phyloP scores from a whole-genome alignment of 2,888 invertebrate genomes.

The Drosophila nr. fundita region DNA sequence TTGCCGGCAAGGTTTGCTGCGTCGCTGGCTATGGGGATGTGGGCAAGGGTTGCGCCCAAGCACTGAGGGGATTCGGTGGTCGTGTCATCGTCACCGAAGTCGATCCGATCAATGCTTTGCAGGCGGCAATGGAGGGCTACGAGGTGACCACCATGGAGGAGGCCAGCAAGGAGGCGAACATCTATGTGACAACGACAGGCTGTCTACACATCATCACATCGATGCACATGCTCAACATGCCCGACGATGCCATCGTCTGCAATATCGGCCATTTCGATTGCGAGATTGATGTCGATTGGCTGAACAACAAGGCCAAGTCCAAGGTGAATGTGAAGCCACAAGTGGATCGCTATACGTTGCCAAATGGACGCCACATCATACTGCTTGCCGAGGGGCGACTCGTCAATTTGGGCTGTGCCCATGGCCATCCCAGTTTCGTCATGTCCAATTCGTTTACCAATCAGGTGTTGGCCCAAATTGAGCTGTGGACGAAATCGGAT shows the following conservation, averaged over 20 bases:
- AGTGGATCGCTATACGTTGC: slow-evolving; percentile 96
- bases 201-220: slow-evolving; percentile 95
- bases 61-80: slow-evolving; percentile 97
- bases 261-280: slow-evolving; percentile 99
- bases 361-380: slow-evolving; percentile 96
- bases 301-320: slow-evolving; percentile 94
- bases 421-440: slow-evolving; percentile 99
- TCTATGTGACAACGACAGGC: slow-evolving; percentile 99
- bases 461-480: slow-evolving; percentile 99
- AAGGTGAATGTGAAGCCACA: slow-evolving; percentile 98
- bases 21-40: slow-evolving; percentile 99
- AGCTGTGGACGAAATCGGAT: slow-evolving; percentile 96
- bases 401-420: slow-evolving; percentile 99
- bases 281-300: slow-evolving; percentile 98
- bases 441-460: slow-evolving; percentile 99
- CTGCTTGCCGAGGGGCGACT: slow-evolving; percentile 98
- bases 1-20: slow-evolving; percentile 99
- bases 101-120: slow-evolving; percentile 99
- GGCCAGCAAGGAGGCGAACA: slow-evolving; percentile 94
- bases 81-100: slow-evolving; percentile 98
- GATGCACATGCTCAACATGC: slow-evolving; percentile 96
- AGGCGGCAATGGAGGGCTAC: slow-evolving; percentile 99
- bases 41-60: slow-evolving; percentile 98
- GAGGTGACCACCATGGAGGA: slow-evolving; percentile 98
- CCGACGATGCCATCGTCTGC: slow-evolving; percentile 98